These are phyloP conservation scores for Saccostrea cuccullata DNA, from an alignment of 1,140 invertebrate species.

Conservation along the genomic window DNA sequence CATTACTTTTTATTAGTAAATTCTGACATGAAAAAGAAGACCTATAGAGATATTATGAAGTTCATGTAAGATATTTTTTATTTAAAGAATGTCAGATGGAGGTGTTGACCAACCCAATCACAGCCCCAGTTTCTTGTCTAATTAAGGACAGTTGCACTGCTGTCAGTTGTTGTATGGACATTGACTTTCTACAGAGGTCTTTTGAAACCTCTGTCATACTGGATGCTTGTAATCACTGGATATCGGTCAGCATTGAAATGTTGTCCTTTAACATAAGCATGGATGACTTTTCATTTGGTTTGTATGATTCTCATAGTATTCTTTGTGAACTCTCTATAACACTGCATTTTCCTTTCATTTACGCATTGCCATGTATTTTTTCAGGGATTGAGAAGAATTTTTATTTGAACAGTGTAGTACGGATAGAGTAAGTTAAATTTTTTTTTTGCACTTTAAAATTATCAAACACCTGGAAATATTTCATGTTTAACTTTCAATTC, in stretches of 20 bases:
- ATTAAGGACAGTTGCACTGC: conserved; percentile 57
- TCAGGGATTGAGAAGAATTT: background rate
- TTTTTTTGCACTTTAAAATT: background rate
- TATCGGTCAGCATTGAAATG: conserved; percentile 55
- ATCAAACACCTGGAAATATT: too few species aligned
- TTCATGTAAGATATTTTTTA: too few species aligned
- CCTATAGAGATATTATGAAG: too few species aligned
- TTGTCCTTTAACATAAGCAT: conserved; percentile 47
- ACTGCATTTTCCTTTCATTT: background rate
- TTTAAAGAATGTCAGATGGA: conserved; percentile 49
- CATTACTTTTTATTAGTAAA: too few species aligned
- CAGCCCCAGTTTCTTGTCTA: conserved; percentile 44
- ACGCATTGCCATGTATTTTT: too few species aligned
- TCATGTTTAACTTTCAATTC: too few species aligned
- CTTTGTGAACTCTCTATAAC: background rate
- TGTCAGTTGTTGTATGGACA: conserved; percentile 55
- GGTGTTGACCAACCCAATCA: conserved; percentile 38
- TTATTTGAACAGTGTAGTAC: conserved; percentile 15
- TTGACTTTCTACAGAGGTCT: conserved; percentile 53
- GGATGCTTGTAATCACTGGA: conserved; percentile 51
- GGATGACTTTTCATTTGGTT: conserved; percentile 1
- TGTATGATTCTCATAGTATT: background rate
- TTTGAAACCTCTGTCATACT: conserved; percentile 52
- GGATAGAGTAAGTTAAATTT: background rate
- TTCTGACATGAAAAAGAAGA: too few species aligned